Base-by-base conservation (phyloP, 2,113 vertebrate species). In the Cromileptes altivelis region DNA sequence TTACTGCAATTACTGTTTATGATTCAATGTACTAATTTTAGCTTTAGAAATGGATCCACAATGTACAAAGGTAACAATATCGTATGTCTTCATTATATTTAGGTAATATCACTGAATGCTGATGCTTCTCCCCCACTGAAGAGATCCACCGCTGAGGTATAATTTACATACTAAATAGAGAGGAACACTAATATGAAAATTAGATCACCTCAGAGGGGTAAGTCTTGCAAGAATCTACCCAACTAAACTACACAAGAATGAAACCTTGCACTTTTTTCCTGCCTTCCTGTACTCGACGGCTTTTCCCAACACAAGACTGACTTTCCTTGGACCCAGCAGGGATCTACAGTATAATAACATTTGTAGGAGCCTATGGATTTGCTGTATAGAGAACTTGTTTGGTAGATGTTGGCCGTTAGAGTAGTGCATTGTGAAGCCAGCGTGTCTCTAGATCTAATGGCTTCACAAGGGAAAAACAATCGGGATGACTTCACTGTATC, bases 361-460 rank as follows among this genome's bases (percentile, higher is more conserved):
- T 95, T 96, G 96, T 96, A 95, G 95, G 94, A 95, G 94, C 94
- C 94, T 94, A 95, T 96, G 97, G 96, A 97, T 97, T 97, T 96
- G 96, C 96, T 93, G 95, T 96, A 96, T 93, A 94, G 95, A 92
- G 95, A 95, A 95, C 93, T 94, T 92, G 93, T 96, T 93, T 93
- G 90, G 95, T 92, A 91, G 91, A 89, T 71, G 93, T 94, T 91
- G 85, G 92, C 90, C 81, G 95, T 97, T 96, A 96, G 96, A 97
- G 97, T 95, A 95, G 95, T 92, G 90, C 94, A 94, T 95, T 96
- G 96, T 95, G 95, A 92, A 95, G 95, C 76, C 96, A 97, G 96
- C 96, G 94, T 96, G 96, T 95, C 94, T 96, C 96, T 86, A 87
- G 91, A 96, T 95, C 96, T 97, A 97, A 97, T 96, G 95, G 95